phyloP scores from a whole-genome alignment of 1,140 invertebrate genomes.

The Bombus impatiens region DNA sequence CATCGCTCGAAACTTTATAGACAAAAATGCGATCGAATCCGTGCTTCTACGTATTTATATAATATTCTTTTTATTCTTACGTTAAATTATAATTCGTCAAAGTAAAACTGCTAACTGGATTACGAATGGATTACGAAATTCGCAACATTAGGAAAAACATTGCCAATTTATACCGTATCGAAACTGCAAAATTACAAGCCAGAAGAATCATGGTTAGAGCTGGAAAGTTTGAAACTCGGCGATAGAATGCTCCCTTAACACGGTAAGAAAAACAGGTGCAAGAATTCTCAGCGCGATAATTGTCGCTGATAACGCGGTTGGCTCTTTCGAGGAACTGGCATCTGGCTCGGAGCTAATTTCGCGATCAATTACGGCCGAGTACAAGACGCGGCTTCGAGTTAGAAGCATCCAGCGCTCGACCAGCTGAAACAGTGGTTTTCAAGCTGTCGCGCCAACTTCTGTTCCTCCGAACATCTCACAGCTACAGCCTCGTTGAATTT shows the following conservation, averaged over 20 bases:
- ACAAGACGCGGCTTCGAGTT: not conserved
- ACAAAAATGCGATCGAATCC: too few species aligned
- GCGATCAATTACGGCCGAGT: constrained; percentile 12
- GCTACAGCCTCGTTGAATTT: not conserved
- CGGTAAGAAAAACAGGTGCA: not conserved
- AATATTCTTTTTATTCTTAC: too few species aligned
- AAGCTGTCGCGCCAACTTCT: not conserved
- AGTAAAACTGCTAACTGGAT: not conserved
- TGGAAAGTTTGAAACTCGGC: too few species aligned
- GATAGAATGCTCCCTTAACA: too few species aligned
- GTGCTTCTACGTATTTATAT: too few species aligned
- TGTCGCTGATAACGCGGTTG: not conserved
- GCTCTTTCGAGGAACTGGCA: not conserved
- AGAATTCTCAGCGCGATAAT: not conserved
- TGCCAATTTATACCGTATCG: too few species aligned
- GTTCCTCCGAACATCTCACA: rapidly evolving
- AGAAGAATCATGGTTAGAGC: not conserved
- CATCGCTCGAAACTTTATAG: not conserved
- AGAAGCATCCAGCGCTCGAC: not conserved
- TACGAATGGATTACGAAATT: not conserved
- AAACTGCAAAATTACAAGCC: not conserved
- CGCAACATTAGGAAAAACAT: rapidly evolving
- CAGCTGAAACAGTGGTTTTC: not conserved
- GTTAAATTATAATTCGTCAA: not conserved
- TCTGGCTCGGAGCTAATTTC: constrained; percentile 5